These are phyloP conservation scores for Eunapius fragilis DNA, from an alignment of 37 sponge, comb jelly and placozoan species.

Conservation along the genomic window DNA sequence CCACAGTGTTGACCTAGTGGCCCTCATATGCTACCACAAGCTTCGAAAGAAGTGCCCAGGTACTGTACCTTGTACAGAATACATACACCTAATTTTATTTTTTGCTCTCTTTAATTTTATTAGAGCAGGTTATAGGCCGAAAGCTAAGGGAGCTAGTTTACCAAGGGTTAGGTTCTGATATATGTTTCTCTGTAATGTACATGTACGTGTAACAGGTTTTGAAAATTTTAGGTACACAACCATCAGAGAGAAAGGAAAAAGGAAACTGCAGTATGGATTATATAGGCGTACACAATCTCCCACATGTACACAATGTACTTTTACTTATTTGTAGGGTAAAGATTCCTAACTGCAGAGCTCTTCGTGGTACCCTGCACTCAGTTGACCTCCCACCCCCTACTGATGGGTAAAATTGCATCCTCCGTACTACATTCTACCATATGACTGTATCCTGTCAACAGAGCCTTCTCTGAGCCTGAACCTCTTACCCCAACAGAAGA, in stretches of 20 bases:
- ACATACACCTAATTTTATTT: no score
- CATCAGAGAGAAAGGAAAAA: conserved; percentile 16
- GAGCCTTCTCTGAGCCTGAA: neutral
- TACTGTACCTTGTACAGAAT: no score
- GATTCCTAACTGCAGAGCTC: conserved; percentile 18
- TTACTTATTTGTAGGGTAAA: neutral
- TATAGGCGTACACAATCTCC: no score
- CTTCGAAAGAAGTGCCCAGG: conserved; percentile 52
- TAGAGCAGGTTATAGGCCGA: conserved; percentile 12
- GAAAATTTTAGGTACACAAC: conserved; percentile 5
- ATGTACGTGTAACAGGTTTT: neutral
- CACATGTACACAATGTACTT: no score
- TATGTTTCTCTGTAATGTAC: neutral
- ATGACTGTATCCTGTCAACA: neutral
- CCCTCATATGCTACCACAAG: conserved; percentile 58
- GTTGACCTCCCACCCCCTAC: neutral
- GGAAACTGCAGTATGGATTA: conserved; percentile 14
- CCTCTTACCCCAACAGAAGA: neutral
- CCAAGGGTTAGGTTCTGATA: conserved; percentile 17
- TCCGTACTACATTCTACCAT: neutral
- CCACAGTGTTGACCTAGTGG: conserved; percentile 60
- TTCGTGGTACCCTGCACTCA: neutral
- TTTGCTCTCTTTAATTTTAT: no score
- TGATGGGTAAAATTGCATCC: neutral
- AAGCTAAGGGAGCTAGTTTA: conserved; percentile 49